Percentiles rank a stretch among this genome's conserved stretches.
These are phyloP conservation scores for Catharus fuscescens DNA, from an alignment of 2,113 vertebrate genomes.

Conservation along the genomic window DNA sequence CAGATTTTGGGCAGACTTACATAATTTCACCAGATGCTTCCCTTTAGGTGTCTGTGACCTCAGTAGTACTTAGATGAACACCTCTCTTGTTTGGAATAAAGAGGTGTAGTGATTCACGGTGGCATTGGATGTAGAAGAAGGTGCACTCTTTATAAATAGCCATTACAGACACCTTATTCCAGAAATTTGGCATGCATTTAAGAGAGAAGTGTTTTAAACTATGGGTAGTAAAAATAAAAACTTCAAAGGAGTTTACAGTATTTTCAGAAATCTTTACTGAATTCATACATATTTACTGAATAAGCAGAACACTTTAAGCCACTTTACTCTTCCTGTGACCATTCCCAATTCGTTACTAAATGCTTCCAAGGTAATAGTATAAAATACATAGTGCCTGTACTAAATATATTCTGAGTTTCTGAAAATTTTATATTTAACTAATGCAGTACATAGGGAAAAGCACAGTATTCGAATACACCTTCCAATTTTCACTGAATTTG, in stretches of 20 bases:
- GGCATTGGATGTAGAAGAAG: not conserved
- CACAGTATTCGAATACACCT: slow-evolving; percentile 34
- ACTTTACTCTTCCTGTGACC: not conserved
- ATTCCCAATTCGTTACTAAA: not conserved
- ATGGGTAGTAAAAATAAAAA: not conserved
- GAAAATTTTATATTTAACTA: not conserved
- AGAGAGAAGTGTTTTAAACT: not conserved
- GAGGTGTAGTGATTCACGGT: not conserved
- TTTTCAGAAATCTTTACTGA: not conserved
- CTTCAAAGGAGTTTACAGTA: not conserved
- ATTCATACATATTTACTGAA: slow-evolving; percentile 23
- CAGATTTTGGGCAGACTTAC: not conserved
- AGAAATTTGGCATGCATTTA: not conserved
- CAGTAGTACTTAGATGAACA: not conserved
- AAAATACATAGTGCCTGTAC: slow-evolving; percentile 5
- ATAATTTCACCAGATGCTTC: not conserved
- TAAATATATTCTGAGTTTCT: slow-evolving; percentile 32
- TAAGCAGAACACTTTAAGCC: slow-evolving; percentile 16
- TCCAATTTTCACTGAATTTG: slow-evolving; percentile 19
- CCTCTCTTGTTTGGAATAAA: not conserved
- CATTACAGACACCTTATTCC: not conserved
- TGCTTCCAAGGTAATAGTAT: not conserved
- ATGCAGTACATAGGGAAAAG: not conserved
- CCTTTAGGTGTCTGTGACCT: not conserved
- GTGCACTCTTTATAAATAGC: not conserved